These are phyloP conservation scores for Copidosoma aretas DNA, from an alignment of 2,888 invertebrate genomes.

Conservation along the genomic window DNA sequence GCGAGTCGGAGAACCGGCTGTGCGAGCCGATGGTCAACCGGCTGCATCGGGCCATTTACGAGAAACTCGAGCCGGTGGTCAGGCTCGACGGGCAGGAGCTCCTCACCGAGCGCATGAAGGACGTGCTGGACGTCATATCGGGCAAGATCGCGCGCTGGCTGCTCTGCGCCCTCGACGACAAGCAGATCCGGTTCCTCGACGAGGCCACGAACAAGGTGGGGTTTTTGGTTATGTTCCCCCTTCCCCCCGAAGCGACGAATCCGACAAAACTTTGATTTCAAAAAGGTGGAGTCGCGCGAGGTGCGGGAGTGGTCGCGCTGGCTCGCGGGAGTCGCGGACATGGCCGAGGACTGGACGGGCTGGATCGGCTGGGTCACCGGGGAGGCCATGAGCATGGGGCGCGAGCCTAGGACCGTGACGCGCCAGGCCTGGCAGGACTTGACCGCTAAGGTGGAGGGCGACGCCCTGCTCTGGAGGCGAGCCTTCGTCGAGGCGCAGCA, in stretches of 20 bases:
- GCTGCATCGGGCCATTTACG: constrained; percentile 53
- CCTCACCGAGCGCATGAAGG: constrained; percentile 44
- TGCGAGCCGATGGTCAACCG: constrained; percentile 45
- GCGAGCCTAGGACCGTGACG: constrained; percentile 38
- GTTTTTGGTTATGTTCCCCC: too few relatives aligned
- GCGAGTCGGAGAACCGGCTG: constrained; percentile 43
- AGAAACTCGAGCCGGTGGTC: constrained; percentile 47
- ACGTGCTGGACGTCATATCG: constrained; percentile 48
- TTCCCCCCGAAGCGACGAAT: too few relatives aligned
- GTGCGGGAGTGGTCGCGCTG: constrained; percentile 51
- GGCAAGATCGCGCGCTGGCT: constrained; percentile 54
- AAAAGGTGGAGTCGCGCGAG: constrained; percentile 51
- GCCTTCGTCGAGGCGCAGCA: constrained; percentile 50
- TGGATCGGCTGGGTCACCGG: constrained; percentile 49
- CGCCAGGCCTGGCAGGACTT: constrained; percentile 48
- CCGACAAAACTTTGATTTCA: too few relatives aligned
- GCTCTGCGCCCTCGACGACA: constrained; percentile 44
- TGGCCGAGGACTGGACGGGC: constrained; percentile 48
- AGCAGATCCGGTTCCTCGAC: constrained; percentile 45
- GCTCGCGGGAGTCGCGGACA: constrained; percentile 45
- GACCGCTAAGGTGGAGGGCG: constrained; percentile 46
- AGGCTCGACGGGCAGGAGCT: constrained; percentile 43
- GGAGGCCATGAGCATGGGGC: constrained; percentile 44
- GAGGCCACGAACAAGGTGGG: constrained; percentile 48
- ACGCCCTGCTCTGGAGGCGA: constrained; percentile 49